These are phyloP conservation scores for Dascyllus trimaculatus DNA, from an alignment of 2,113 vertebrate species.

Conservation along the genomic window DNA sequence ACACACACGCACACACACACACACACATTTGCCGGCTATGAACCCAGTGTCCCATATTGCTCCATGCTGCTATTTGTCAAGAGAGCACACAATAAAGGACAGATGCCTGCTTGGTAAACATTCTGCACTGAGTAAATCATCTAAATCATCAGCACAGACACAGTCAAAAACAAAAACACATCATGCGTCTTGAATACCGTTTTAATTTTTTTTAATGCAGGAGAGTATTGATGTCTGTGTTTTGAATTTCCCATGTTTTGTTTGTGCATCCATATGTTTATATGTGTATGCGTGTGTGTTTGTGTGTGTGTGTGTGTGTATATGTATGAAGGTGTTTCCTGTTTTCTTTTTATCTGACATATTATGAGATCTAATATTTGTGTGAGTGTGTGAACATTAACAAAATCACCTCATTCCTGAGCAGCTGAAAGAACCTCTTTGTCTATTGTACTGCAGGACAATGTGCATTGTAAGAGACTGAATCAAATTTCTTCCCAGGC, in stretches of 20 bases:
- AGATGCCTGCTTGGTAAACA: conserved; percentile 40
- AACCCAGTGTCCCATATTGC: conserved; percentile 23
- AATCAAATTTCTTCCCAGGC: conserved; percentile 73
- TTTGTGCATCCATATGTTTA: background rate
- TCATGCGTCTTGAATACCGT: background rate
- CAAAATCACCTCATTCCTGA: conserved; percentile 62
- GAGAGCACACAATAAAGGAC: conserved; percentile 41
- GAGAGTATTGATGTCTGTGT: background rate
- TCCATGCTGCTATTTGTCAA: conserved; percentile 47
- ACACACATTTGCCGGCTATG: background rate
- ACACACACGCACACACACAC: no score
- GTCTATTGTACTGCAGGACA: conserved; percentile 78
- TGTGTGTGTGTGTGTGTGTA: background rate
- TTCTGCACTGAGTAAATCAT: conserved; percentile 32
- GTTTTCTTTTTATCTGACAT: background rate
- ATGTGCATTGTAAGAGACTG: conserved; percentile 73
- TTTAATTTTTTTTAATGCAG: no score
- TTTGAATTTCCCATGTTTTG: conserved; percentile 13
- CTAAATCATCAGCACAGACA: conserved; percentile 19
- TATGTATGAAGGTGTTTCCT: conserved; percentile 18
- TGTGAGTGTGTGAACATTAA: conserved; percentile 50
- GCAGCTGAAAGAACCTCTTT: conserved; percentile 75
- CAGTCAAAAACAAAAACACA: conserved; percentile 49
- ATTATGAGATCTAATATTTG: conserved; percentile 47
- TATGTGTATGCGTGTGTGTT: background rate